Conservation (phyloP, 2,888 invertebrate genomes). For the Dryadula phaetusa region DNA sequence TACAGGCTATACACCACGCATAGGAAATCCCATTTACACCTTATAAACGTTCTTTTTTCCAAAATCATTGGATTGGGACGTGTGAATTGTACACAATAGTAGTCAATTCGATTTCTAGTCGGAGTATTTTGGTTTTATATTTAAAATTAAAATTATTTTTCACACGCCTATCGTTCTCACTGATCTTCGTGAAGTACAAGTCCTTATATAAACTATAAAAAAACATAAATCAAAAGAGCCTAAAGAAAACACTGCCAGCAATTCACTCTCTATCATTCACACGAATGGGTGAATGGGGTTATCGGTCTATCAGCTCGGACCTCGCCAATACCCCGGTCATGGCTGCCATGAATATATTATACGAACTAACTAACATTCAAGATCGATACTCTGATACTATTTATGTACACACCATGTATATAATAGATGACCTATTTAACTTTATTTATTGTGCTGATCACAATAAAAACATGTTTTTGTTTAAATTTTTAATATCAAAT, state of each 20-base stretch:
- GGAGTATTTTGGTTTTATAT: too few relatives aligned
- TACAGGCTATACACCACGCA: not conserved
- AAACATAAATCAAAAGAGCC: not conserved
- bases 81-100: too few relatives aligned
- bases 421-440: not conserved
- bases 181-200: too few relatives aligned
- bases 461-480: not conserved
- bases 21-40: not conserved
- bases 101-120: too few relatives aligned
- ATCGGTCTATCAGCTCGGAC: conserved; percentile 8
- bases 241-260: too few relatives aligned
- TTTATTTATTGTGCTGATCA: conserved; percentile 8
- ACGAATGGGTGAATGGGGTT: not conserved
- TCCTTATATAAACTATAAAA: too few relatives aligned
- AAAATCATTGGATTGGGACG: not conserved
- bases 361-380: conserved; percentile 2
- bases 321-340: conserved; percentile 13
- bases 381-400: conserved; percentile 8
- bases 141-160: too few relatives aligned
- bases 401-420: not conserved
- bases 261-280: not conserved
- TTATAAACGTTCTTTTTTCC: not conserved
- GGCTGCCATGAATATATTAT: conserved; percentile 20
- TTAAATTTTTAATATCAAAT: not conserved
- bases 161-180: too few relatives aligned